Evolutionary conservation across 1,140 invertebrate species (phyloP).

Genomic region (Philopotamus ludificatus): DNA sequence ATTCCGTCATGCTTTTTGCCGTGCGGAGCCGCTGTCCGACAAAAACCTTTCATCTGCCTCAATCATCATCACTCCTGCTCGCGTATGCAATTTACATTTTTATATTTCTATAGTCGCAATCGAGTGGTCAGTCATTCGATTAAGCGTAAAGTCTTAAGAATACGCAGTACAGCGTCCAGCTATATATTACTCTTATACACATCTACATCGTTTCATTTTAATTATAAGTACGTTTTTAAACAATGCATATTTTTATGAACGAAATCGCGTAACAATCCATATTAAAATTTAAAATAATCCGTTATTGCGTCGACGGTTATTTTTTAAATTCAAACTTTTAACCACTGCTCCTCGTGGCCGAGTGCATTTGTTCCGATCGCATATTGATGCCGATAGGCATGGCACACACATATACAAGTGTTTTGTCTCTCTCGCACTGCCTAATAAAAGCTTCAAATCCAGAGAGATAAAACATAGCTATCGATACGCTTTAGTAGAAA

Average conservation of each 20-base stretch:
- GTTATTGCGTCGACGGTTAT: too few relatives aligned
- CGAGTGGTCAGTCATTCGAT: background rate
- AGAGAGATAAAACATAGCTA: slow-evolving; percentile 7
- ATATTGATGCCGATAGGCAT: slow-evolving; percentile 38
- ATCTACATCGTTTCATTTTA: background rate
- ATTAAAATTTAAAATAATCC: too few relatives aligned
- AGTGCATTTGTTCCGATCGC: slow-evolving; percentile 27
- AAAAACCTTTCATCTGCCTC: slow-evolving; percentile 25
- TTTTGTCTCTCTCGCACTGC: slow-evolving; percentile 10
- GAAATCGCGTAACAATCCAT: background rate
- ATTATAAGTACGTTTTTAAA: background rate
- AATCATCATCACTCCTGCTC: background rate
- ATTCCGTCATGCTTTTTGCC: slow-evolving; percentile 41
- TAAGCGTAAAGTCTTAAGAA: background rate
- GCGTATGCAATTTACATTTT: too few relatives aligned
- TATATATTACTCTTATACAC: background rate
- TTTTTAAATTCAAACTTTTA: too few relatives aligned
- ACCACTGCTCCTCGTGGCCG: slow-evolving; percentile 2
- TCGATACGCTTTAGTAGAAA: too few relatives aligned
- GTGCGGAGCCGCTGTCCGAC: slow-evolving; percentile 22
- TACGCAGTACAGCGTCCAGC: too few relatives aligned
- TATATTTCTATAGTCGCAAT: too few relatives aligned
- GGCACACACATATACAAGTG: slow-evolving; percentile 16
- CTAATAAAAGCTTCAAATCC: background rate
- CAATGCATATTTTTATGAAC: background rate